Percentiles rank a stretch among this genome's conserved stretches.
Conservation (phyloP, 1,140 invertebrate species). For the Drosophila repletoides region DNA sequence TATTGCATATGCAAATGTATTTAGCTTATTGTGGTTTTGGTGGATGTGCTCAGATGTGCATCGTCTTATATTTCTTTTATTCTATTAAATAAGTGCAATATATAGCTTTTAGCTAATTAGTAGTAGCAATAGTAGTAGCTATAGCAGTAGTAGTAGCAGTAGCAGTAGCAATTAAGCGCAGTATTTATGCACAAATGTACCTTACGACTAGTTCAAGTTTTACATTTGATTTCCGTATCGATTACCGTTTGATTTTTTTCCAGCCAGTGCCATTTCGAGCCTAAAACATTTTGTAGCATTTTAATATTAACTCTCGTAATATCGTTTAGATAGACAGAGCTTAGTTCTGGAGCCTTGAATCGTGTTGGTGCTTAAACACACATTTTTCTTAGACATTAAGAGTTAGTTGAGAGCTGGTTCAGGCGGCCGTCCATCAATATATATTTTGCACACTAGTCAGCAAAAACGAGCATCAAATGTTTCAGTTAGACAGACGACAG, state of each 20-base stretch:
- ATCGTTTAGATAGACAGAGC: no score
- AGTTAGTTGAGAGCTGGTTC: constrained; percentile 48
- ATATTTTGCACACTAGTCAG: constrained; percentile 70
- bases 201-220: constrained; percentile 55
- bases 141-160: no score
- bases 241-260: constrained; percentile 77
- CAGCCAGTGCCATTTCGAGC: constrained; percentile 68
- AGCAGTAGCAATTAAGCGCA: constrained; percentile 50
- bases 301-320: constrained; percentile 14
- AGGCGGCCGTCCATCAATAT: constrained; percentile 59
- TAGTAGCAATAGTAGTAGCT: no score
- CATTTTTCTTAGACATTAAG: constrained; percentile 48
- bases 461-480: constrained; percentile 29
- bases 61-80: constrained; percentile 6
- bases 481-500: constrained; percentile 13
- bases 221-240: constrained; percentile 50
- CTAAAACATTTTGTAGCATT: constrained; percentile 29
- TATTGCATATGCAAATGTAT: neutral
- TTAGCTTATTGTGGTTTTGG: constrained; percentile 39
- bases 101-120: constrained; percentile 45
- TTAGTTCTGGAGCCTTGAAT: constrained; percentile 66
- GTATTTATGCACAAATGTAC: constrained; percentile 81
- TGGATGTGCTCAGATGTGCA: constrained; percentile 23
- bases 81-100: constrained; percentile 56
- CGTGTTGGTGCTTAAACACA: constrained; percentile 65